A percentile compares a stretch with the other conserved stretches of the same genome.
Evolutionary conservation across 2,797 vertebrate genomes (phyloP).

Genomic region (Syngnathus acus): DNA sequence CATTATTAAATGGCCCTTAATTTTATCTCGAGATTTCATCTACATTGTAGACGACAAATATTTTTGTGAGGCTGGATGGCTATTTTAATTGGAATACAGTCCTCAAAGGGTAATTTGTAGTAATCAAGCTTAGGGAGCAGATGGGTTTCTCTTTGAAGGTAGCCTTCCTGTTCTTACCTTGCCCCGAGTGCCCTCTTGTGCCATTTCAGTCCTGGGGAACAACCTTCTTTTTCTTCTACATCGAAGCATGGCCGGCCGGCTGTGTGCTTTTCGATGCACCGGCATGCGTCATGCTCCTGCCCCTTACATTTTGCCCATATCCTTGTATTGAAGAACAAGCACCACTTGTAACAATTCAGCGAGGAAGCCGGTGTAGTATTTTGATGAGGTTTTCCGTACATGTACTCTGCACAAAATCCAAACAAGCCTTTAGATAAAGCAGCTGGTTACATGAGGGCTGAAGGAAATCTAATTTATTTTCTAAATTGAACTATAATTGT

Average conservation of each 20-base stretch:
- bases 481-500: constrained; percentile 57
- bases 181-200: constrained; percentile 52
- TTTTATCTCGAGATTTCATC: background rate
- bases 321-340: constrained; percentile 52
- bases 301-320: constrained; percentile 38
- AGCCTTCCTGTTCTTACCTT: constrained; percentile 27
- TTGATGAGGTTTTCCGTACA: constrained; percentile 36
- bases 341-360: constrained; percentile 63
- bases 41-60: background rate
- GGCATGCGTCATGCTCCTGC: constrained; percentile 31
- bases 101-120: constrained; percentile 26
- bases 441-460: constrained; percentile 47
- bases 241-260: constrained; percentile 35
- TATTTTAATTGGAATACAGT: constrained; percentile 34
- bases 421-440: constrained; percentile 23
- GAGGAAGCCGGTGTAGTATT: constrained; percentile 57
- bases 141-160: constrained; percentile 44
- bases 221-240: constrained; percentile 59
- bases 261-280: constrained; percentile 53
- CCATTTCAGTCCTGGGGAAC: constrained; percentile 50
- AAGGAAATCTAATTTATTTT: constrained; percentile 59
- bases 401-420: constrained; percentile 27
- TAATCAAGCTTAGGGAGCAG: constrained; percentile 35
- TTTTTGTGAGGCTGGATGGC: background rate
- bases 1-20: background rate